A percentile compares a stretch with the other conserved stretches of the same genome.
These are phyloP conservation scores for Ischnura elegans DNA, from an alignment of 2,888 invertebrate genomes.

Conservation along the genomic window DNA sequence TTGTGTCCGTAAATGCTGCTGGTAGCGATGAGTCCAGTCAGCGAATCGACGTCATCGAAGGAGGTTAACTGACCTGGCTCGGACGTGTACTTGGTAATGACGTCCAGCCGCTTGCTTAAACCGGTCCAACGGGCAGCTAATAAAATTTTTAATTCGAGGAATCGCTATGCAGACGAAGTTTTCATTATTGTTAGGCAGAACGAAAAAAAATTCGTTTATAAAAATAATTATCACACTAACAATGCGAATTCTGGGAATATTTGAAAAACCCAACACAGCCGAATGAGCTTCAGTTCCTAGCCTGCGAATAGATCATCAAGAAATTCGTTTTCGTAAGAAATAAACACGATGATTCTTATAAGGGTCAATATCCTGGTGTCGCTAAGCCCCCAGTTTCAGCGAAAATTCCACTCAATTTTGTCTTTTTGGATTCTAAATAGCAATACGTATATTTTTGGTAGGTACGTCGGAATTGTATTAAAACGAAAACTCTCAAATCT, in stretches of 20 bases:
- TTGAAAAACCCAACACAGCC: background rate
- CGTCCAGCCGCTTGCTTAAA: background rate
- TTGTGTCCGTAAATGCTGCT: no score
- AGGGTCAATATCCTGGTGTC: background rate
- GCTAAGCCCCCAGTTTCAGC: no score
- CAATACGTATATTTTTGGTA: no score
- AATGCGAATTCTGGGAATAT: background rate
- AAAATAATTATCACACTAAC: background rate
- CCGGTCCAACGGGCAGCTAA: background rate
- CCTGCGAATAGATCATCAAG: background rate
- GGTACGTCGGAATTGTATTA: no score
- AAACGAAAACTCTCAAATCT: no score
- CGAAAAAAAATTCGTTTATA: background rate
- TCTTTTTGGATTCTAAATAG: no score
- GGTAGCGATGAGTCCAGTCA: background rate
- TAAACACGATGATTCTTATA: background rate
- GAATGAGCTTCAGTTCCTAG: background rate
- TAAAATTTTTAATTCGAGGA: constrained; percentile 14
- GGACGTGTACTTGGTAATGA: background rate
- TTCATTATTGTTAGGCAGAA: background rate
- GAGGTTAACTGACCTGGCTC: background rate
- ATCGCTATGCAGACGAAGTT: background rate
- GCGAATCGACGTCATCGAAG: background rate
- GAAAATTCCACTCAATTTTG: no score
- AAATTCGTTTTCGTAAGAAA: background rate